Evolutionary conservation across 2,797 vertebrate genomes (phyloP), one percentile per base, ranked within the genome.

Genomic region (Coregonus suidteri): DNA sequence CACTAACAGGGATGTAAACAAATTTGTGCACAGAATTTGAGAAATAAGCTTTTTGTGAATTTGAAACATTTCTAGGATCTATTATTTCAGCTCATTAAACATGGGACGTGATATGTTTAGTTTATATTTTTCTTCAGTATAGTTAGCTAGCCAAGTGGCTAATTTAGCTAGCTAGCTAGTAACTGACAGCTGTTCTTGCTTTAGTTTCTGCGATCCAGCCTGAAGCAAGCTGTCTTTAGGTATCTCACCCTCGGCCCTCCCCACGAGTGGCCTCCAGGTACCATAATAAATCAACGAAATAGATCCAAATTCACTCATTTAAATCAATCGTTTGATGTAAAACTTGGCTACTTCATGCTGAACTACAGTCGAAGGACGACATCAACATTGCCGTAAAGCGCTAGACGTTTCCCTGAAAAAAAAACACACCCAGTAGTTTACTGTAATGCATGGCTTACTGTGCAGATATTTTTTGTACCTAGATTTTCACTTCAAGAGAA

Each of bases 251-350:
- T 79, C 80, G 85, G 75, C 85, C 73, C 4, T 25, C 25, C 25
- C 82, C 92, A 25, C 81, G 82, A 64, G 16, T 77, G 80, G 3
- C 89, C 91, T 73, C 95, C 93, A 1, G 94, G 92, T 25, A 96
- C 90, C 0, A 95, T 95, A 80, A 98, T 96, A 87, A 98, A 96
- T 0, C 96, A 95, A 3, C 96, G 95, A 65, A 98, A 97, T 1
- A 95, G 87, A 18, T 98, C 96, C 96, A 86, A 94, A 97, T 20
- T 97, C 84, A 72, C 94, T 98, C 96, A 98, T 98, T 84, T 88
- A 84, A 5, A 1, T 15, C 0, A 11, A 30, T 2, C 18, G 68
- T 15, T 1, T 5, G 1, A 1, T 9, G 0, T 18, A n/a, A 54
- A 41, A 77, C 47, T 14, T 47, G 41, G 2, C 41, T 47, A 85